These are phyloP conservation scores for Muscicapa comitata DNA, from an alignment of 2,797 vertebrate genomes.

Conservation along the genomic window DNA sequence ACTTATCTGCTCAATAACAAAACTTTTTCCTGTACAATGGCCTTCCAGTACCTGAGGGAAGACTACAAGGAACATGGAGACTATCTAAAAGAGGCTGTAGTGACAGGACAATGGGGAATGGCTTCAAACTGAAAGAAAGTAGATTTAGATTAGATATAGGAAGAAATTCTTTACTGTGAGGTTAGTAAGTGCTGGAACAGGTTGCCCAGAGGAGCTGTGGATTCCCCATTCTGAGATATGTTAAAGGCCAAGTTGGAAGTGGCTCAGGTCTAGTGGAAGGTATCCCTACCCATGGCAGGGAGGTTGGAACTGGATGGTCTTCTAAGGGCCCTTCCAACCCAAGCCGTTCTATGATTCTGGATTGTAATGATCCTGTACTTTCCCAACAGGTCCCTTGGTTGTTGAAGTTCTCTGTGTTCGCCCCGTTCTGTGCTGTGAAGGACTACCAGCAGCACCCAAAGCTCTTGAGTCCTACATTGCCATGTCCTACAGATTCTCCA, in stretches of 20 bases:
- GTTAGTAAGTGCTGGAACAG: background rate
- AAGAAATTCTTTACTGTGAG: background rate
- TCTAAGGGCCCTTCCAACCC: background rate
- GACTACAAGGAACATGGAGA: background rate
- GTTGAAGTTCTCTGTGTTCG: background rate
- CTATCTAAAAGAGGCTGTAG: background rate
- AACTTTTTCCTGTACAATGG: fast-evolving
- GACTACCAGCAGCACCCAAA: background rate
- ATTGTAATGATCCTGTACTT: background rate
- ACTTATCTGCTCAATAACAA: background rate
- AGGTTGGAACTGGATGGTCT: background rate
- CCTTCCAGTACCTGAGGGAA: background rate
- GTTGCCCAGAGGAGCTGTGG: background rate
- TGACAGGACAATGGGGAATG: background rate
- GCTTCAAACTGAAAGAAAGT: background rate
- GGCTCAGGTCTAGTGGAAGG: background rate
- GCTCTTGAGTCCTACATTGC: background rate
- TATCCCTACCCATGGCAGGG: background rate
- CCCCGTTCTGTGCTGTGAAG: background rate
- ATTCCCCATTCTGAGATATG: background rate
- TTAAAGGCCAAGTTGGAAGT: background rate
- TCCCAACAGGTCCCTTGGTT: background rate
- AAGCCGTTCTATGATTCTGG: background rate
- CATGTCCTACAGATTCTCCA: background rate
- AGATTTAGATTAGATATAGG: background rate